Conservation (phyloP, 2,113 vertebrate genomes). For the Charina bottae region DNA sequence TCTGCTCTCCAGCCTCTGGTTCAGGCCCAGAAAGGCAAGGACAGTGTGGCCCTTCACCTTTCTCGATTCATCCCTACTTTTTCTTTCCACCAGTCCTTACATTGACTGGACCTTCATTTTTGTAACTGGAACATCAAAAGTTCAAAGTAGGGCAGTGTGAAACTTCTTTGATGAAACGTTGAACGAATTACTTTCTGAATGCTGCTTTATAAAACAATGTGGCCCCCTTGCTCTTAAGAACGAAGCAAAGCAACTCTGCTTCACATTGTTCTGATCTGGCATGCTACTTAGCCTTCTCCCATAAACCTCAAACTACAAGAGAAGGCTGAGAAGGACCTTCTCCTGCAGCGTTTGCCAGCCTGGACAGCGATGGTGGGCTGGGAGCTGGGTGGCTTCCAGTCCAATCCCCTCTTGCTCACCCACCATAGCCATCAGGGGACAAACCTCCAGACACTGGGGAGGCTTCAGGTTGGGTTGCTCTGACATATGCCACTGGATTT, state of each 20-base stretch:
- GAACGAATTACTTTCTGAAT: background rate
- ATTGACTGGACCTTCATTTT: background rate
- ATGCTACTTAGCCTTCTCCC: too few relatives aligned
- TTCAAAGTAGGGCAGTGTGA: background rate
- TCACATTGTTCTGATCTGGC: too few relatives aligned
- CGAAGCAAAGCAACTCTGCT: too few relatives aligned
- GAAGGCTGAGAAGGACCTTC: background rate
- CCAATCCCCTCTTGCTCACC: background rate
- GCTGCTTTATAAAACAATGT: too few relatives aligned
- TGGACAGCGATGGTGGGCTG: background rate
- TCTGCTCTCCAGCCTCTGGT: background rate
- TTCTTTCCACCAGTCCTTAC: background rate
- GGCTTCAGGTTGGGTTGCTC: background rate
- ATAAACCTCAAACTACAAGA: background rate
- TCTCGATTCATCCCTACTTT: background rate
- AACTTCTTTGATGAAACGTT: background rate
- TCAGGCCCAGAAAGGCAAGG: background rate
- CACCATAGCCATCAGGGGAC: background rate
- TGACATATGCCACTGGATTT: background rate
- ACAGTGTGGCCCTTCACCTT: background rate
- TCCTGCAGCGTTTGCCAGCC: background rate
- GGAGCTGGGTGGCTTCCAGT: background rate
- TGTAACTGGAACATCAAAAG: background rate
- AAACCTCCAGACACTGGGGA: background rate
- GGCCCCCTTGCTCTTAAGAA: too few relatives aligned